These are phyloP conservation scores for Atopsyche davidsoni DNA, from an alignment of 1,140 invertebrate species.

Conservation along the genomic window DNA sequence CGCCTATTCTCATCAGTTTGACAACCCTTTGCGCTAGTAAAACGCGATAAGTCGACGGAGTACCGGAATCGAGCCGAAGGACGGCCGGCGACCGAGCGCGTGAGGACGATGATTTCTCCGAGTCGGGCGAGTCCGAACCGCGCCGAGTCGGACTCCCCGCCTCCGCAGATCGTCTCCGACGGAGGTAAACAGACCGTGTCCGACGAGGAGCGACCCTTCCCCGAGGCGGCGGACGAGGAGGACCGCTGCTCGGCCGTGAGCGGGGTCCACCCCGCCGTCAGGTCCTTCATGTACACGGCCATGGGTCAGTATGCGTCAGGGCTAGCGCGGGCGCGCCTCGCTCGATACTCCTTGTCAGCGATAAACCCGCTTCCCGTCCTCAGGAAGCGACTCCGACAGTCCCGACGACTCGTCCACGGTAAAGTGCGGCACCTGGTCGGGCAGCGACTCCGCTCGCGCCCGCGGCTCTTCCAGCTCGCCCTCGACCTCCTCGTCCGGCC, in stretches of 20 bases:
- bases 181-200: constrained; percentile 43
- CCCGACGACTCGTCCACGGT: constrained; percentile 39
- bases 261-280: constrained; percentile 43
- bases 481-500: constrained; percentile 38
- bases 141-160: constrained; percentile 39
- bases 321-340: constrained; percentile 33
- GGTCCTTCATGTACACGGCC: constrained; percentile 48
- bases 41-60: constrained; percentile 9
- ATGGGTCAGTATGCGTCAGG: constrained; percentile 42
- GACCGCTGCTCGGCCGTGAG: constrained; percentile 32
- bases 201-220: constrained; percentile 41
- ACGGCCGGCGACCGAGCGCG: too few relatives aligned
- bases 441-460: constrained; percentile 29
- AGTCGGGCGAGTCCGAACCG: background rate
- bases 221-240: constrained; percentile 39
- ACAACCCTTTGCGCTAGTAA: constrained; percentile 22
- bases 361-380: constrained; percentile 25
- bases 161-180: constrained; percentile 32
- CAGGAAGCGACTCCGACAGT: constrained; percentile 48
- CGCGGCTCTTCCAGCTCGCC: constrained; percentile 33
- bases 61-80: background rate
- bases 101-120: background rate
- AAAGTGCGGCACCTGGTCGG: constrained; percentile 42
- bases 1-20: constrained; percentile 22
- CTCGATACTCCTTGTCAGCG: constrained; percentile 25